Base-by-base conservation (phyloP, 1,140 invertebrate genomes). In the Probaryconus sp. region DNA sequence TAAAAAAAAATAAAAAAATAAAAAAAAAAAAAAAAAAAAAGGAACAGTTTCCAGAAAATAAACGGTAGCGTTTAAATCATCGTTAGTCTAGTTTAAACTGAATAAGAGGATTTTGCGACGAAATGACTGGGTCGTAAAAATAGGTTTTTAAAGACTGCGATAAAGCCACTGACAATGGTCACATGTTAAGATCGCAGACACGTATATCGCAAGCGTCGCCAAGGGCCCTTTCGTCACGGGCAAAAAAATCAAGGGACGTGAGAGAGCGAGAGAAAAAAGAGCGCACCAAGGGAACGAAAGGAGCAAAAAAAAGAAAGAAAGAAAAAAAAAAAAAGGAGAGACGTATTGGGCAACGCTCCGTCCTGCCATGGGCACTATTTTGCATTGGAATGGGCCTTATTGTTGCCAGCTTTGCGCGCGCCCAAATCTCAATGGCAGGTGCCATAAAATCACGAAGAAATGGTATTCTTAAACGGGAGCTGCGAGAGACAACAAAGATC, bases 321-420 rank as follows among this genome's bases (percentile, higher is more conserved):
- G 21, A 7, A 35, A 17, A 38, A 51, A 64, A 26, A 64, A 61
- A 56, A 14, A 3, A 10, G 26, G 30, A 56, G 30, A n/a, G 17
- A 11, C 2, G 48, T 33, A 60, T 33, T 28, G 28, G 42, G 47
- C 40, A 47, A 70, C 50, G 45, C 31, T 72, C 58, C 40, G 58
- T 13, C 28, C 30, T 18, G 30, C 60, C 26, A 14, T 47, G 43
- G 24, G 45, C 37, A 56, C 76, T 78, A 51, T 53, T 83, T 83
- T 80, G 77, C 81, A 83, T 83, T 71, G 76, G 68, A 83, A 83
- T 81, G 73, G 77, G 73, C 67, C 76, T 83, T 81, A 83, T 83
- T 83, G 80, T 83, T 83, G 68, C 63, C 73, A 71, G 72, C 64
- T 78, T 81, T 76, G 72, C 70, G 63, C 71, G 40, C 68, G 69